These are phyloP conservation scores for Lampris incognitus DNA, from an alignment of 2,113 vertebrate species.

Conservation along the genomic window DNA sequence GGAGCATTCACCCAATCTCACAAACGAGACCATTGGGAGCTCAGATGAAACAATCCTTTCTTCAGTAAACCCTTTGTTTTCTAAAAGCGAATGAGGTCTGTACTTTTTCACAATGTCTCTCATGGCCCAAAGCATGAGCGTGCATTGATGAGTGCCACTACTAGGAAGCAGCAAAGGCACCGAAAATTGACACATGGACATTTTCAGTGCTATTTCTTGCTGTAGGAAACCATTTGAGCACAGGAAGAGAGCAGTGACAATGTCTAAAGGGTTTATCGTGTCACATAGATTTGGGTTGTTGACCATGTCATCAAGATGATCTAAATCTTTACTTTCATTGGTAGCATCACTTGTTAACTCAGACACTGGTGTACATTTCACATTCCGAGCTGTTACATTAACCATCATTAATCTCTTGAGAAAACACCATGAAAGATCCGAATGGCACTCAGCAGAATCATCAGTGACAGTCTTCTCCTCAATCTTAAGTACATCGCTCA, in stretches of 20 bases:
- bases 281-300: not conserved
- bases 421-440: conserved; percentile 63
- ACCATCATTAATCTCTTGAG: conserved; percentile 54
- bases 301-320: not conserved
- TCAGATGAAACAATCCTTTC: conserved; percentile 43
- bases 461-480: conserved; percentile 52
- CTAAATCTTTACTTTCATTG: not conserved
- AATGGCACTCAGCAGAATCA: conserved; percentile 38
- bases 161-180: conserved; percentile 81
- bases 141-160: conserved; percentile 67
- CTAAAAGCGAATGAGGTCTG: conserved; percentile 16
- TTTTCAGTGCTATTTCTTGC: conserved; percentile 74
- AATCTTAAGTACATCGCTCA: conserved; percentile 62
- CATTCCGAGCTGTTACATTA: conserved; percentile 50
- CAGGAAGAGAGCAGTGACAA: conserved; percentile 78
- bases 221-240: conserved; percentile 78
- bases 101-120: conserved; percentile 63
- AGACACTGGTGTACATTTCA: conserved; percentile 1
- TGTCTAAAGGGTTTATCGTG: conserved; percentile 73
- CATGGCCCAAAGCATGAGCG: conserved; percentile 78
- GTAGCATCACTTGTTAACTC: not conserved
- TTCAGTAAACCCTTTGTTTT: conserved; percentile 23
- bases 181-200: conserved; percentile 80
- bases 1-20: conserved; percentile 69
- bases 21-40: conserved; percentile 81